Conservation (phyloP, 1,140 invertebrate genomes). For the Heliconius himera region DNA sequence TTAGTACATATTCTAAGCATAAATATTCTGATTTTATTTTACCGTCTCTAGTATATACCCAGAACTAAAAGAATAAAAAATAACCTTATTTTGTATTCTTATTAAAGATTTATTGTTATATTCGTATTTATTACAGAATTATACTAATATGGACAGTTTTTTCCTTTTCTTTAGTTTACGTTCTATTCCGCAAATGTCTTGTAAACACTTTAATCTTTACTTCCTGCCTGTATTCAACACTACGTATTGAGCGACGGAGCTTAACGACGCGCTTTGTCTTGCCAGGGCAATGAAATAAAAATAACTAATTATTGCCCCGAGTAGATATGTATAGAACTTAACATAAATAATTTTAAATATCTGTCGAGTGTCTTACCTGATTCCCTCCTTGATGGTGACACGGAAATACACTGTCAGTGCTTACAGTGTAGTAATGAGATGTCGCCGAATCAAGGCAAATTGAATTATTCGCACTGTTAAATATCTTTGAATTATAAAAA, state of each 20-base stretch:
- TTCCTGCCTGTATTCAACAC: neutral
- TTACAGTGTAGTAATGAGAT: conserved; percentile 17
- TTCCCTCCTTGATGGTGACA: conserved; percentile 60
- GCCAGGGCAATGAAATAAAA: neutral
- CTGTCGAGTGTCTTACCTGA: conserved; percentile 42
- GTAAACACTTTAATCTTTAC: too few species aligned
- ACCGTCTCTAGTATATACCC: conserved; percentile 53
- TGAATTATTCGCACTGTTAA: conserved; percentile 36
- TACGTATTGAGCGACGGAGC: neutral
- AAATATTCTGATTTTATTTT: conserved; percentile 51
- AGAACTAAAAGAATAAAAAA: conserved; percentile 46
- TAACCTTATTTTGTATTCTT: too few species aligned
- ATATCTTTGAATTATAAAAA: conserved; percentile 48
- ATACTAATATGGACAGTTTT: too few species aligned
- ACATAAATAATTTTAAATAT: too few species aligned
- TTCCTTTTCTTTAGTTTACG: too few species aligned
- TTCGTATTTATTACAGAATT: too few species aligned
- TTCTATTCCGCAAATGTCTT: too few species aligned
- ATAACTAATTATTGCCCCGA: neutral
- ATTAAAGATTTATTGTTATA: too few species aligned
- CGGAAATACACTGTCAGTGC: conserved; percentile 34
- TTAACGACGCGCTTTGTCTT: neutral
- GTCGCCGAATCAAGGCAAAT: conserved; percentile 48
- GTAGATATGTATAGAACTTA: too few species aligned
- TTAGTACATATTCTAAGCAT: conserved; percentile 54